Evolutionary conservation across 1,140 invertebrate genomes (phyloP), one percentile per base, ranked within the genome.

Genomic region (Rhagoletis zephyria): DNA sequence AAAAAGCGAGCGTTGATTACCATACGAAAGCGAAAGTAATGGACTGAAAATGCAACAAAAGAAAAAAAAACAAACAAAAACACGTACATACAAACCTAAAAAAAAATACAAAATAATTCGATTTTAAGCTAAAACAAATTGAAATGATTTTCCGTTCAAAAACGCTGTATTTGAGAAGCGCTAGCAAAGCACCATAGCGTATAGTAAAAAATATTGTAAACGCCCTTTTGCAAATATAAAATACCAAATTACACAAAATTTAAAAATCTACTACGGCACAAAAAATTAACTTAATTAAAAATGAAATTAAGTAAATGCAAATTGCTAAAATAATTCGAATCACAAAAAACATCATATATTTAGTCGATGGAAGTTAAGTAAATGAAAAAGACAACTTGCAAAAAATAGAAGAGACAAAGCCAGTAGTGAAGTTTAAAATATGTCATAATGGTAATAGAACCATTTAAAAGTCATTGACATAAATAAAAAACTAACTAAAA

Each of bases 201-300:
- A 74, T 45, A 74, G 67, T 74, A 14, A 45, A 74, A 74, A 74
- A 74, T 74, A 42, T 74, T 74, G 67, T 74, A 74, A 74, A 74
- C 42, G 42, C 67, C 67, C 67, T 74, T 74, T 74, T 74, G 67
- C 67, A 74, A 74, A 74, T 74, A 74, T 42, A 74, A 74, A 67
- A 67, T 30, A 30, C n/a, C 30, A 67, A 14, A 5, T 30, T 56
- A 74, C 14, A 48, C 40, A 74, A 74, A 70, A 45, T 10, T 70
- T 70, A 70, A 10, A 70, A 48, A 45, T 16, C 67, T 16, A 6
- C 67, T 45, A 74, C 45, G 67, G 67, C 67, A n/a, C 42, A 12
- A 30, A 30, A 30, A 30, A 30, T 30, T 30, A 30, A 30, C 30
- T 30, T 30, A 63, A 14, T 16, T 14, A 63, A 63, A 63, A 4